These are phyloP conservation scores for Streblospio benedicti DNA, from an alignment of 1,140 invertebrate species.

Conservation along the genomic window DNA sequence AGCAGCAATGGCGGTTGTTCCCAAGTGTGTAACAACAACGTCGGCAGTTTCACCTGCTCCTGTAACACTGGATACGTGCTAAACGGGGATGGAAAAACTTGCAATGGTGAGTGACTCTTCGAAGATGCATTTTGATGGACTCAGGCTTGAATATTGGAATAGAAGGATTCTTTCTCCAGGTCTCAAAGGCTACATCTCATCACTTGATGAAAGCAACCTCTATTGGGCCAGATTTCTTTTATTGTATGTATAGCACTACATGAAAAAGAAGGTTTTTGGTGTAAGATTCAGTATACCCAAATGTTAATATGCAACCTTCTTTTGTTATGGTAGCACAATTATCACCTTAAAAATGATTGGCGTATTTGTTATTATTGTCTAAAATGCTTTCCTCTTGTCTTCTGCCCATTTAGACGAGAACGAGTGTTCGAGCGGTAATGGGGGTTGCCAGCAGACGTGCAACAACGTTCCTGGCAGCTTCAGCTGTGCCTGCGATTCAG, in stretches of 20 bases:
- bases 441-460: slow-evolving; percentile 8
- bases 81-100: neutral
- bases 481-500: slow-evolving; percentile 1
- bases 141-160: too few species aligned
- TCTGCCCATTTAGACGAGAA: slow-evolving; percentile 22
- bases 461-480: slow-evolving; percentile 1
- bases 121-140: too few species aligned
- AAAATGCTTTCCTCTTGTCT: too few species aligned
- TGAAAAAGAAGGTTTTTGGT: neutral
- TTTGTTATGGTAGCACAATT: too few species aligned
- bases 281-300: neutral
- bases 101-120: too few species aligned
- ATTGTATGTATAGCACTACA: neutral
- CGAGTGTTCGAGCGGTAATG: neutral
- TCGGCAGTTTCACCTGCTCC: slow-evolving; percentile 8
- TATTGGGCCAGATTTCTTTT: neutral
- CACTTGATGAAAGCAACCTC: slow-evolving; percentile 24
- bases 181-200: slow-evolving; percentile 29
- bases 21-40: slow-evolving; percentile 11
- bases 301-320: too few species aligned
- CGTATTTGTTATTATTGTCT: too few species aligned
- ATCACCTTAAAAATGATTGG: too few species aligned
- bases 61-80: slow-evolving; percentile 6
- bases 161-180: too few species aligned
- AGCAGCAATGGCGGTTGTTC: slow-evolving; percentile 11